phyloP scores from a whole-genome alignment of 2,888 invertebrate species.

The Drosophila austrosaltans region DNA sequence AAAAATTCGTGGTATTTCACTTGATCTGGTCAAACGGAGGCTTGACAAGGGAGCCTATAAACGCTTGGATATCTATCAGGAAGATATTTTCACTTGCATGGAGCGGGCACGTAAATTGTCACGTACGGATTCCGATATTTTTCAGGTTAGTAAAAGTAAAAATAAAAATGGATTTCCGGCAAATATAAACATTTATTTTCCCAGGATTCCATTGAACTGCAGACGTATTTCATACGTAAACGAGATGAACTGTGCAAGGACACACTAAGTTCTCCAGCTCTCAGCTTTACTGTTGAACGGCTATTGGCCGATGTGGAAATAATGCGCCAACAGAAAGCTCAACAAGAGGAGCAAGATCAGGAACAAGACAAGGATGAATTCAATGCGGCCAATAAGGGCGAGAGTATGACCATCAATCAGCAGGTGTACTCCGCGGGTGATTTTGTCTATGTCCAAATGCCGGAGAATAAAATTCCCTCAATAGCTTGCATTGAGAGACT shows the following conservation, averaged over 20 bases:
- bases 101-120: conserved; percentile 94
- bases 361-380: conserved; percentile 85
- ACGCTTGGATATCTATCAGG: conserved; percentile 97
- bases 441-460: conserved; percentile 93
- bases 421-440: conserved; percentile 92
- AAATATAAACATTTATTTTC: neutral
- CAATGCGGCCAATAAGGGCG: conserved; percentile 83
- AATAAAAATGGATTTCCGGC: too few relatives aligned
- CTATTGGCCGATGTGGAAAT: conserved; percentile 90
- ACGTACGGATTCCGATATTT: conserved; percentile 96
- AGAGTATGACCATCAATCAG: conserved; percentile 90
- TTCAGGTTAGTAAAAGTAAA: conserved; percentile 84
- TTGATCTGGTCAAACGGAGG: conserved; percentile 96
- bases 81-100: conserved; percentile 97
- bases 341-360: conserved; percentile 91
- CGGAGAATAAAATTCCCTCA: conserved; percentile 86
- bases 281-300: conserved; percentile 91
- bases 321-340: conserved; percentile 89
- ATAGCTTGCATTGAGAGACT: conserved; percentile 95
- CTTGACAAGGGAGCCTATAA: conserved; percentile 96
- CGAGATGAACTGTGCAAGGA: conserved; percentile 90
- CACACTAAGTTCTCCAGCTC: conserved; percentile 93
- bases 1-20: conserved; percentile 92
- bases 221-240: conserved; percentile 93
- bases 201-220: conserved; percentile 96